Evolutionary conservation across 2,113 vertebrate genomes (phyloP), one percentile per base, ranked within the genome.

Genomic region (Plestiodon gilberti): DNA sequence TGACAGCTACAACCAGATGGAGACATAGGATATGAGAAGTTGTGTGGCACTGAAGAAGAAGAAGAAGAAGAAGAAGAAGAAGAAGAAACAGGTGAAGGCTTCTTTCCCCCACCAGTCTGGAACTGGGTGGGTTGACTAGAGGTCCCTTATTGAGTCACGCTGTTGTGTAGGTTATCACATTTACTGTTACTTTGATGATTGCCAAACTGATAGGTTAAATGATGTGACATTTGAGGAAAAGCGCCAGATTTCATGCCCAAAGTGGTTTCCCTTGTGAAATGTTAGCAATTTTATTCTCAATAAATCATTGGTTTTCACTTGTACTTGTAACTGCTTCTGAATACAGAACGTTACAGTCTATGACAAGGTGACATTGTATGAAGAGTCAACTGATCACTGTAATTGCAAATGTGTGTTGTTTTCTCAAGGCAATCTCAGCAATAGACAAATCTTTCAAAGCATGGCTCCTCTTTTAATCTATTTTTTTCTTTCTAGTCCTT

Each of bases 401-500:
- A 75, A 84, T 30, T 14, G 83, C 84, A 81, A 86, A 75, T 81
- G 71, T 87, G 40, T 86, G 82, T 82, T 86, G 82, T 82, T 89
- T 90, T 65, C 73, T 67, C 84, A 33, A 38, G 77, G 55, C 89
- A 81, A 80, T 74, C 85, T 90, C 89, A 73, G 18, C 65, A 82
- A 79, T 62, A 13, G 35, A 87, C 13, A 88, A 87, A 87, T 55
- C 52, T 74, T 93, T 81, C 52, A 76, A 64, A 0, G 82, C 55
- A 79, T 81, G 86, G 17, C 71, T 83, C 17, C 90, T 73, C 78
- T 90, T 65, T 85, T 81, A 90, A 61, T 48, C 8, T 78, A 74
- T 61, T 38, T 88, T 80, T 10, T 6, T 38, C 62, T 48, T 86
- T 77, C 1, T n/a, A 62, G 67, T 90, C 74, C 86, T 86, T 76